Evolutionary conservation across 2,797 vertebrate genomes (phyloP).

Genomic region (Sebastiscus albofasciatus): DNA sequence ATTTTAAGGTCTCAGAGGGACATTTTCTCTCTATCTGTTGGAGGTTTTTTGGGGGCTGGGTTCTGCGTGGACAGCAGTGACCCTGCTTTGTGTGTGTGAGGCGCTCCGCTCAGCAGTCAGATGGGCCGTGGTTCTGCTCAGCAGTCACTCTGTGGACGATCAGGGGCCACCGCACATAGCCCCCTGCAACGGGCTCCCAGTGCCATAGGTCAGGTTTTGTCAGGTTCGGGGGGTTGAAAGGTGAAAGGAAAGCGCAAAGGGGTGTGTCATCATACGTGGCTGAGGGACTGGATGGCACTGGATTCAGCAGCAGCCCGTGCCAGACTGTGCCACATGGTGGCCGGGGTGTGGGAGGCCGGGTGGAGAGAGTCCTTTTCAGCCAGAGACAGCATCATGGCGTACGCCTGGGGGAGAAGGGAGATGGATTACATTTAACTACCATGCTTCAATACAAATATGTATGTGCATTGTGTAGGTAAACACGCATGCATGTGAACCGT

Average conservation of each 20-base stretch:
- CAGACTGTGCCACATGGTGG: slow-evolving; percentile 97
- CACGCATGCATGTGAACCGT: not conserved
- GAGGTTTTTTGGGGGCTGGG: slow-evolving; percentile 40
- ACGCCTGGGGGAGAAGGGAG: slow-evolving; percentile 82
- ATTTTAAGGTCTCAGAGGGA: slow-evolving; percentile 89
- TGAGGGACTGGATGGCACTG: slow-evolving; percentile 96
- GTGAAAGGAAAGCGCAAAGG: slow-evolving; percentile 39
- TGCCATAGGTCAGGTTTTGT: slow-evolving; percentile 67
- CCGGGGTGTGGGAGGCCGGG: slow-evolving; percentile 87
- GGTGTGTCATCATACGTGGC: slow-evolving; percentile 93
- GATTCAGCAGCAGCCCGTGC: slow-evolving; percentile 93
- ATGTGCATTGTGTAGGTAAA: not conserved
- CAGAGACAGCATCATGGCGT: slow-evolving; percentile 99
- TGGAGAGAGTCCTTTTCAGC: slow-evolving; percentile 97
- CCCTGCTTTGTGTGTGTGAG: slow-evolving; percentile 89
- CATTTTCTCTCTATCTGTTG: slow-evolving; percentile 67
- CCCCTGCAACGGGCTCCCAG: slow-evolving; percentile 86
- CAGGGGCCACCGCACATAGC: slow-evolving; percentile 81
- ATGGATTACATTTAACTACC: not conserved
- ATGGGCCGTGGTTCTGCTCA: slow-evolving; percentile 88
- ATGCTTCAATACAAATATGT: not conserved
- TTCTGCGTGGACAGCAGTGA: slow-evolving; percentile 82
- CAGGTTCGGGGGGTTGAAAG: slow-evolving; percentile 29
- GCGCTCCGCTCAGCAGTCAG: slow-evolving; percentile 83
- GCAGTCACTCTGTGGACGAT: slow-evolving; percentile 92